A percentile compares a stretch with the other conserved stretches of the same genome.
These are phyloP conservation scores for Zoanthus solanderi DNA, from an alignment of 92 coral and sea anemone species.

Conservation along the genomic window DNA sequence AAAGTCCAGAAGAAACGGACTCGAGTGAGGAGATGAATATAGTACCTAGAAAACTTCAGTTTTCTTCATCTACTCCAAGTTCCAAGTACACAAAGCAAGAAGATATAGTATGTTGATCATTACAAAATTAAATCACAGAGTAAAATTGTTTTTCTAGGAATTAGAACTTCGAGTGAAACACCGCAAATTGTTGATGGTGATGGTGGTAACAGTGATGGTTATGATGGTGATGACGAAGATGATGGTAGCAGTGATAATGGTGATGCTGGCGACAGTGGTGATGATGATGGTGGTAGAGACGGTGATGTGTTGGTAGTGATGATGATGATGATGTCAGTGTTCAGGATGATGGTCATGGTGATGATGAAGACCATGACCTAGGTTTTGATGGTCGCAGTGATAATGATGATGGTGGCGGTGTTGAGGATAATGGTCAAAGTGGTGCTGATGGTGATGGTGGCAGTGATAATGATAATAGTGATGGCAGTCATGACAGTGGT, in stretches of 20 bases:
- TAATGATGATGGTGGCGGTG: too few species aligned
- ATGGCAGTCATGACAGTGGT: too few species aligned
- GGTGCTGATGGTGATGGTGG: background rate
- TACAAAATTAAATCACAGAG: background rate
- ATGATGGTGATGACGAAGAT: background rate
- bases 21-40: slow-evolving; percentile 95
- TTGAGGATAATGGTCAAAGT: too few species aligned
- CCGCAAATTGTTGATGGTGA: background rate
- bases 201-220: background rate
- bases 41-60: slow-evolving; percentile 70
- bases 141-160: too few species aligned
- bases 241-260: background rate
- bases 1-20: slow-evolving; percentile 84
- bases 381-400: background rate
- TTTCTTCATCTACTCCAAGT: slow-evolving; percentile 70
- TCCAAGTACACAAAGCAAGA: slow-evolving; percentile 85
- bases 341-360: background rate
- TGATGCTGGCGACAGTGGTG: background rate
- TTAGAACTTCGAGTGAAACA: too few species aligned
- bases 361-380: too few species aligned
- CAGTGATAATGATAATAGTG: too few species aligned
- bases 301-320: background rate
- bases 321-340: background rate
- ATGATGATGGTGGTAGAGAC: background rate
- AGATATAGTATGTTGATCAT: slow-evolving; percentile 74